Evolutionary conservation across 2,113 vertebrate species (phyloP).

Genomic region (Tretioscincus oriximinensis): DNA sequence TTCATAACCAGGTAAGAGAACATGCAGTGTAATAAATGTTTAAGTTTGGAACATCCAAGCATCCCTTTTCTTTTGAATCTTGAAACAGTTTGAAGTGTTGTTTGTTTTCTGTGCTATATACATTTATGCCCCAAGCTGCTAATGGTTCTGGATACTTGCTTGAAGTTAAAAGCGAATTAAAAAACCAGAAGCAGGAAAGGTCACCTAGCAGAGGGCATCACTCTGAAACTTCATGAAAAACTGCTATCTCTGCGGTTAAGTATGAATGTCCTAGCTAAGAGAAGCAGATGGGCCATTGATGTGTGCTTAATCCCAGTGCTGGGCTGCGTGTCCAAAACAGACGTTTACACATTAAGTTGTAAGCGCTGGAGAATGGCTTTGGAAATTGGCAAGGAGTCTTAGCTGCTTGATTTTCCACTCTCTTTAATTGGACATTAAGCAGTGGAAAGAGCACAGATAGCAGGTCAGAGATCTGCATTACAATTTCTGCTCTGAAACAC

Average conservation of each 20-base stretch:
- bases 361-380: neutral
- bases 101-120: too few species aligned
- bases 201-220: neutral
- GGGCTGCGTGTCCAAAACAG: neutral
- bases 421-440: conserved; percentile 22
- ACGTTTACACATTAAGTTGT: neutral
- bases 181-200: too few species aligned
- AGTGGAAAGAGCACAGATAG: neutral
- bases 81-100: too few species aligned
- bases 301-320: conserved; percentile 1
- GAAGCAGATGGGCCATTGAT: conserved; percentile 9
- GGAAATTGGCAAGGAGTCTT: neutral
- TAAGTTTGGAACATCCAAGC: too few species aligned
- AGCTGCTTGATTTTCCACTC: neutral
- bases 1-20: too few species aligned
- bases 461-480: conserved; percentile 11
- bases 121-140: too few species aligned
- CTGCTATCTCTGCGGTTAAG: neutral
- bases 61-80: too few species aligned
- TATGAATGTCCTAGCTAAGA: neutral
- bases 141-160: neutral
- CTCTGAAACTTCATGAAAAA: neutral
- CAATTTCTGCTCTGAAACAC: conserved; percentile 19
- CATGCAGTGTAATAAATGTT: too few species aligned
- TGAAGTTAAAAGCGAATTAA: too few species aligned